Conservation (phyloP, 2,797 vertebrate genomes). For the Amphiprion clarkii region DNA sequence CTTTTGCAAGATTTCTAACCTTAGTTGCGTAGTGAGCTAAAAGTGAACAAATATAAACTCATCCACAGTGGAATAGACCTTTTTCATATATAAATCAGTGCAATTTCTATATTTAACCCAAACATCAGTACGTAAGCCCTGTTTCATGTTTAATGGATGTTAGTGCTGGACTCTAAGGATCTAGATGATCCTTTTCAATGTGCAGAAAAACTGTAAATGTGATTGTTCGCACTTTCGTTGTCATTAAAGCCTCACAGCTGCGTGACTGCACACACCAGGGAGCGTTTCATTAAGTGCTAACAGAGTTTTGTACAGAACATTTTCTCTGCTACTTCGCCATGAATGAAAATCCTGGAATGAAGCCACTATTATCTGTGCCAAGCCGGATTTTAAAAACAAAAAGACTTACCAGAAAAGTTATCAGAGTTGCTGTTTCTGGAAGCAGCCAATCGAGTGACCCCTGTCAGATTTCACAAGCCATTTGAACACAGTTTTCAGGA, state of each 20-base stretch:
- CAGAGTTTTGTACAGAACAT: conserved; percentile 19
- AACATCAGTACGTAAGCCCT: background rate
- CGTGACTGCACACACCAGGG: conserved; percentile 44
- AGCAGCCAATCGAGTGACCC: conserved; percentile 10
- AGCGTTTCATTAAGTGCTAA: conserved; percentile 39
- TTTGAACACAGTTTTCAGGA: conserved; percentile 12
- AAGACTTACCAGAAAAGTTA: background rate
- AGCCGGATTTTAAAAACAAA: conserved; percentile 12
- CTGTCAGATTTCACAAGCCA: background rate
- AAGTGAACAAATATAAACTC: background rate
- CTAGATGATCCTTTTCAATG: background rate
- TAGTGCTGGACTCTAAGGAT: background rate
- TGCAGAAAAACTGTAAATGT: background rate
- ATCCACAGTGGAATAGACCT: background rate
- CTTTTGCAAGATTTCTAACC: conserved; percentile 20
- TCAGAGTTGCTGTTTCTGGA: conserved; percentile 9
- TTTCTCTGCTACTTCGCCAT: conserved; percentile 12
- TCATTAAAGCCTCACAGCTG: background rate
- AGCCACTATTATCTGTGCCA: conserved; percentile 36
- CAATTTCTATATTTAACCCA: background rate
- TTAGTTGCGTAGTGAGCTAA: background rate
- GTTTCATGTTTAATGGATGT: conserved; percentile 20
- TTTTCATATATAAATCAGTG: background rate
- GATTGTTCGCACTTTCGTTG: conserved; percentile 22
- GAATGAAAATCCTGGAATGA: conserved; percentile 27